Evolutionary conservation across 2,113 vertebrate genomes (phyloP).

Genomic region (Esox niger): DNA sequence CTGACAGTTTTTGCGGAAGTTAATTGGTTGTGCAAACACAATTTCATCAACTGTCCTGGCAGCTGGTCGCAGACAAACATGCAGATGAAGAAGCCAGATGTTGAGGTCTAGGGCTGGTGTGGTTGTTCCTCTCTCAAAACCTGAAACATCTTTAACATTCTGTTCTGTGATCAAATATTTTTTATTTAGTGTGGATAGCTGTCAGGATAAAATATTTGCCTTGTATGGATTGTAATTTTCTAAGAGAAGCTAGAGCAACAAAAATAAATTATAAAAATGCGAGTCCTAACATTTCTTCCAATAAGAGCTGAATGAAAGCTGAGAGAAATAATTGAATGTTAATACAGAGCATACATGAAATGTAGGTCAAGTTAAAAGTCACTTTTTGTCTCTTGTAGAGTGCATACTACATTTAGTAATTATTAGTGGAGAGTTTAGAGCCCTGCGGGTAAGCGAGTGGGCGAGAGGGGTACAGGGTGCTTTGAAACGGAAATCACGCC

Average conservation of each 20-base stretch:
- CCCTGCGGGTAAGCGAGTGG: conserved; percentile 79
- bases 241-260: background rate
- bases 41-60: too few species aligned
- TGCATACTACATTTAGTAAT: conserved; percentile 83
- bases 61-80: too few species aligned
- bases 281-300: conserved; percentile 32
- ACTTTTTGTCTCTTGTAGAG: conserved; percentile 81
- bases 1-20: too few species aligned
- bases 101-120: too few species aligned
- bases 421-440: conserved; percentile 90
- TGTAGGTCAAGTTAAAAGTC: conserved; percentile 81
- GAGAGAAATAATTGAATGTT: conserved; percentile 51
- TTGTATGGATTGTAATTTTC: too few species aligned
- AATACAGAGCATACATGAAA: conserved; percentile 57
- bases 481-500: conserved; percentile 87
- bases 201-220: too few species aligned
- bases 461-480: conserved; percentile 78
- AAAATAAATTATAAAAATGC: background rate
- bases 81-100: too few species aligned
- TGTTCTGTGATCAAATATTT: too few species aligned
- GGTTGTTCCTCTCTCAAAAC: too few species aligned
- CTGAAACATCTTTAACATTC: too few species aligned
- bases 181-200: too few species aligned
- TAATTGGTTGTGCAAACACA: too few species aligned
- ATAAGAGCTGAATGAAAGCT: conserved; percentile 45